These are phyloP conservation scores for Eidolon helvum DNA, from an alignment of 2,113 vertebrate species.

Conservation along the genomic window DNA sequence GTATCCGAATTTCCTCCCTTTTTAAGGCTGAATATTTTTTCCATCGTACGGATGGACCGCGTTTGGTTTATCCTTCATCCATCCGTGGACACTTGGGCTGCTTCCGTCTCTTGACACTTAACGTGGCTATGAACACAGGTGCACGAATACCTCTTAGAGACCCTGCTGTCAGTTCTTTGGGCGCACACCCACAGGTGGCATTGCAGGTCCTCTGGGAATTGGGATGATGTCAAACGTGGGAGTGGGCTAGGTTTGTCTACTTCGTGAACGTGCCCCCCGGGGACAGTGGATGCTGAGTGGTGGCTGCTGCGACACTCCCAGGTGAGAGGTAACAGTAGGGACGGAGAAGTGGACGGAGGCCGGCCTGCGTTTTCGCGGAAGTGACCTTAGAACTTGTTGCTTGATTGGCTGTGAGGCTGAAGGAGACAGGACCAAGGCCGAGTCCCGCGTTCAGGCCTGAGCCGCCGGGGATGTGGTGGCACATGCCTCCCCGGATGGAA, in stretches of 20 bases:
- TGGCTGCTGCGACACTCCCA: too few relatives aligned
- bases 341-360: not conserved
- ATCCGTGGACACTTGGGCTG: not conserved
- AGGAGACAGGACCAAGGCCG: not conserved
- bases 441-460: not conserved
- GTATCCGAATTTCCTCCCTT: not conserved
- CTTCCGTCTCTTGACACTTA: not conserved
- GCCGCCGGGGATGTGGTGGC: not conserved
- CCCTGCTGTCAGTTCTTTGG: not conserved
- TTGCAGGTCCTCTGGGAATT: accelerated
- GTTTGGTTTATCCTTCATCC: too few relatives aligned
- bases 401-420: not conserved
- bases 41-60: accelerated
- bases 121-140: accelerated
- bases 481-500: not conserved
- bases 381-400: not conserved
- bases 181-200: accelerated
- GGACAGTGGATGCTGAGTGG: accelerated
- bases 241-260: too few relatives aligned
- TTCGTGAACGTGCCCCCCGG: not conserved
- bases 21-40: not conserved
- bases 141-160: not conserved
- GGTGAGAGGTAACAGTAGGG: not conserved
- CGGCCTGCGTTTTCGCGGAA: not conserved
- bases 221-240: not conserved